Percentiles rank a stretch among this genome's conserved stretches.
Evolutionary conservation across 2,113 vertebrate genomes (phyloP).

Genomic region (Ceyx cyanopectus): DNA sequence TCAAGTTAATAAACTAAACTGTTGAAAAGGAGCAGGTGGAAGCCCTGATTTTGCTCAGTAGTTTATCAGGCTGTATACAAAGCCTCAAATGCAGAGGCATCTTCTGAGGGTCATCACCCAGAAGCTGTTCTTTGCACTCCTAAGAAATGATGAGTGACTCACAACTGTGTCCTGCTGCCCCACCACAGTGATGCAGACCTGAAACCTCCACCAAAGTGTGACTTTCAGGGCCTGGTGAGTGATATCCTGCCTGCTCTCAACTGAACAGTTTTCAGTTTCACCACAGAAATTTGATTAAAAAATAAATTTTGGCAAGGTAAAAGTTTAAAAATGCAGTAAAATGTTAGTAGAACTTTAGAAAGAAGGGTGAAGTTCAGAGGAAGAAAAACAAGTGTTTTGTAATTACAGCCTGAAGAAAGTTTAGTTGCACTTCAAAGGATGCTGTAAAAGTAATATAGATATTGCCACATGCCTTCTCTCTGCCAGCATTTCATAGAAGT

Average conservation of each 20-base stretch:
- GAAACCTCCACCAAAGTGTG: not conserved
- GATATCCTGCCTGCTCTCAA: not conserved
- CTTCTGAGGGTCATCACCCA: not conserved
- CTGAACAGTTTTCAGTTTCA: not conserved
- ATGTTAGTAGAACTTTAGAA: not conserved
- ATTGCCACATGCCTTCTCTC: conserved; percentile 88
- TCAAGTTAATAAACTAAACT: not conserved
- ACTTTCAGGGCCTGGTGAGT: not conserved
- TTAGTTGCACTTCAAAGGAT: not conserved
- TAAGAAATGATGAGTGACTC: not conserved
- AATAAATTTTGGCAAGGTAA: not conserved
- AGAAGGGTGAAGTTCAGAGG: not conserved
- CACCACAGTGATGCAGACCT: not conserved
- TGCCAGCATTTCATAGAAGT: conserved; percentile 94
- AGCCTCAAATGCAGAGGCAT: not conserved
- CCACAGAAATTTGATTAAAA: not conserved
- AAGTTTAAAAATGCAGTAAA: not conserved
- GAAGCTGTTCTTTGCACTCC: not conserved
- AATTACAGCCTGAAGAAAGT: not conserved
- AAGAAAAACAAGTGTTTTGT: not conserved
- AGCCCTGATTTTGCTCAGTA: not conserved
- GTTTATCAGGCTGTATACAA: not conserved
- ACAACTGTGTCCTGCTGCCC: conserved; percentile 9
- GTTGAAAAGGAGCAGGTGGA: not conserved
- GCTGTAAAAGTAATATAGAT: not conserved